Evolutionary conservation across 2,888 invertebrate genomes (phyloP).

Genomic region (Steromphala cineraria): DNA sequence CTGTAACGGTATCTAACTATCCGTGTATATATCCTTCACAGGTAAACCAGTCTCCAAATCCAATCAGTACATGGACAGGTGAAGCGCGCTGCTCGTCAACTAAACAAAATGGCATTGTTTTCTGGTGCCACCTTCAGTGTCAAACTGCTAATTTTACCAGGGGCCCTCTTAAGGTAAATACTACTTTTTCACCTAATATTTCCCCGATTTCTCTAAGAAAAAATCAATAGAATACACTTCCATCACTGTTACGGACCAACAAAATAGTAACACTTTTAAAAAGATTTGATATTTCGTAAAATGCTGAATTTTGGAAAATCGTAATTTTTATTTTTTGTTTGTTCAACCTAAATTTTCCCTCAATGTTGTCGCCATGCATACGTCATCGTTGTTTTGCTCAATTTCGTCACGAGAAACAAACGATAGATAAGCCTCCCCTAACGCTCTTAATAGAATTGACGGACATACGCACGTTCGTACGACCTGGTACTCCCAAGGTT

Average conservation of each 20-base stretch:
- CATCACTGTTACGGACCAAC: not conserved
- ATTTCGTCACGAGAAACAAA: constrained; percentile 10
- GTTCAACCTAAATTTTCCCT: not conserved
- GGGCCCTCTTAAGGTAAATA: not conserved
- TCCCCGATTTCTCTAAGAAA: not conserved
- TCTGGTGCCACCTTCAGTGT: not conserved
- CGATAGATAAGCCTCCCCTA: not conserved
- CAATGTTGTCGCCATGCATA: not conserved
- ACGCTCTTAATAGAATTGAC: not conserved
- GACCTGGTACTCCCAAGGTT: not conserved
- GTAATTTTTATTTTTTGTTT: not conserved
- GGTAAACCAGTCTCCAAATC: not conserved
- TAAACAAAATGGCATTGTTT: not conserved
- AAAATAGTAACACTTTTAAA: not conserved
- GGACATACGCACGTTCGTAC: constrained; percentile 1
- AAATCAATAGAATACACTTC: not conserved
- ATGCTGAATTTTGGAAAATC: not conserved
- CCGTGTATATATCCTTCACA: not conserved
- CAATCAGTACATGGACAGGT: not conserved
- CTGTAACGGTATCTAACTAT: not conserved
- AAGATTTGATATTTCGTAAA: not conserved
- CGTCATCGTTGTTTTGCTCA: not conserved
- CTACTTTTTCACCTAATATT: not conserved
- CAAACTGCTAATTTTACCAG: not conserved
- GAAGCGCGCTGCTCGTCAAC: not conserved